Evolutionary conservation across 2,113 vertebrate genomes (phyloP).

Genomic region (Chionis minor): DNA sequence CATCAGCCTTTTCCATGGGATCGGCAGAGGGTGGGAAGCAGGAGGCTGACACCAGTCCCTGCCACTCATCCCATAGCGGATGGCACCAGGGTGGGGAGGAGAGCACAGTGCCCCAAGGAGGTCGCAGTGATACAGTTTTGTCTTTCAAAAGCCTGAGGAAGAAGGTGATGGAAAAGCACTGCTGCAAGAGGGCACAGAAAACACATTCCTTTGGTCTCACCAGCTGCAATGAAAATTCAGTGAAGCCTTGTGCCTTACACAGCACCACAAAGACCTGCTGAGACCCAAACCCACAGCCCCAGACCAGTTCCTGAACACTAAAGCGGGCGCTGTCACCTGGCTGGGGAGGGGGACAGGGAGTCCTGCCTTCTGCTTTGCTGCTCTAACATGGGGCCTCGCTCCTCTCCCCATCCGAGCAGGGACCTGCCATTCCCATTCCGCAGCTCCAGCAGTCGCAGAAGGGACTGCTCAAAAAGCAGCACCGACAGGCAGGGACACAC

Average conservation of each 20-base stretch:
- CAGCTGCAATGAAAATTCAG: background rate
- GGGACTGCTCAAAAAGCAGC: too few species aligned
- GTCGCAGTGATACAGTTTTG: background rate
- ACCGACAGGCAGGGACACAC: background rate
- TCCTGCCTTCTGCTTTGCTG: background rate
- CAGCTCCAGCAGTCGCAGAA: rapidly evolving
- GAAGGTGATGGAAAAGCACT: background rate
- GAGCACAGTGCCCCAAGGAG: background rate
- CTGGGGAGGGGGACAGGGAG: background rate
- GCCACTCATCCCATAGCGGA: rapidly evolving
- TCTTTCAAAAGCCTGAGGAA: background rate
- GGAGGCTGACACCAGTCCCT: background rate
- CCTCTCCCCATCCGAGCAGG: rapidly evolving
- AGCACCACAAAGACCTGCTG: background rate
- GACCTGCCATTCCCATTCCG: background rate
- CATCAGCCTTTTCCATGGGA: background rate
- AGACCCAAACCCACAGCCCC: background rate
- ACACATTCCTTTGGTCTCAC: background rate
- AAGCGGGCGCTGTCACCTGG: background rate
- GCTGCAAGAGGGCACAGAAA: background rate
- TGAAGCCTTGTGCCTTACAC: background rate
- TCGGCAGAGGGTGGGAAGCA: background rate
- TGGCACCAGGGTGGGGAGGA: background rate
- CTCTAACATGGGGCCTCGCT: background rate
- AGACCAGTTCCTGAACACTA: background rate